Evolutionary conservation across 2,797 vertebrate genomes (phyloP), one percentile per base, ranked within the genome.

Genomic region (Apogon talboti): DNA sequence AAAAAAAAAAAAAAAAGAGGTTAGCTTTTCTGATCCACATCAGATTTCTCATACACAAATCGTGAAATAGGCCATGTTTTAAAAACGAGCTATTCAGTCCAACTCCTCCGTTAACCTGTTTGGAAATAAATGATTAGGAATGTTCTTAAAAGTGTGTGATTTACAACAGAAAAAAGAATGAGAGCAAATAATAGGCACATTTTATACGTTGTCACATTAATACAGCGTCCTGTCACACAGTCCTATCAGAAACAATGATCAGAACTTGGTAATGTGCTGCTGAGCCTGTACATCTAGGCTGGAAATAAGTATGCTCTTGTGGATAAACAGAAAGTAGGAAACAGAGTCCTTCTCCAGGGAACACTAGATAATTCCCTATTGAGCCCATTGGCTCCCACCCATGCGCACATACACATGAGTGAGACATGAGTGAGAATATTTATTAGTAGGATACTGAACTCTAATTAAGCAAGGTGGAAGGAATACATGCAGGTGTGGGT

Each of bases 301-400:
- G 37, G 69, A 79, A 70, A 64, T 11, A 66, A 69, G 65, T 49
- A 68, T 38, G 56, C 71, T 73, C 65, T 53, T 60, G 77, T 82
- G 71, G 67, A 73, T 78, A 74, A 82, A 88, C 69, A 78, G 66
- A 87, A 86, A 91, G 74, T 45, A 91, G 70, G 64, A 70, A 81
- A 64, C 66, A 35, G 18, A 73, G 30, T 42, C 88, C 90, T 85
- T 93, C 93, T 92, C 93, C 82, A 84, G 92, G 88, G 87, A 93
- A 89, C 19, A 53, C 16, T 60, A 49, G 67, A 89, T 91, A 95
- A 96, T 94, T 95, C 90, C 92, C 87, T 75, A 76, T 74, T 85
- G 90, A 91, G 89, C 78, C 65, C 68, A 76, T 72, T 66, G 49
- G 56, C 82, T 84, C 76, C 87, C 83, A 75, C 87, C 79, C 91